Percentiles rank a stretch among this genome's conserved stretches.
Conservation (phyloP, 2,113 vertebrate species). For the Mesembrinibis cayennensis region DNA sequence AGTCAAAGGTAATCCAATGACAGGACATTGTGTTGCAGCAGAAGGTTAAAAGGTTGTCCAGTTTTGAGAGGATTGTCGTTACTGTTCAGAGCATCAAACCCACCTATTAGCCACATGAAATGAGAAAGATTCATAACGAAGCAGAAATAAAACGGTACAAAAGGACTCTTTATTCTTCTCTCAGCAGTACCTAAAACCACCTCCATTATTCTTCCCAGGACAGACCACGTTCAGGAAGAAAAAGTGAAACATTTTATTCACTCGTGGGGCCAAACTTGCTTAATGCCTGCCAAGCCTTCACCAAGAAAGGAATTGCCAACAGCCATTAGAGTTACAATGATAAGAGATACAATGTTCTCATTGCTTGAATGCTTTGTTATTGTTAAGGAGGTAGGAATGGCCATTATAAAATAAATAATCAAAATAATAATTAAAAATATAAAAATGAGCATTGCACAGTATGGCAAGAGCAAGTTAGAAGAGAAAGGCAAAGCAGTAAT, state of each 20-base stretch:
- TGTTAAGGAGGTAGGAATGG: neutral
- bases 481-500: neutral
- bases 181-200: neutral
- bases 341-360: neutral
- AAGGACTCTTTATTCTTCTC: neutral
- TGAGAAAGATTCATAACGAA: neutral
- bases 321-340: neutral
- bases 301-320: neutral
- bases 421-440: neutral
- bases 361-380: neutral
- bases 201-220: neutral
- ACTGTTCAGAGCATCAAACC: neutral
- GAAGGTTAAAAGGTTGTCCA: neutral
- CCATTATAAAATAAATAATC: neutral
- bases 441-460: neutral
- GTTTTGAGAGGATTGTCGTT: neutral
- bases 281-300: neutral
- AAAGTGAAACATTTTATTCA: neutral
- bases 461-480: neutral
- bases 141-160: neutral
- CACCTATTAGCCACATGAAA: neutral
- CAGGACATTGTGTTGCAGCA: neutral
- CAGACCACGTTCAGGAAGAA: neutral
- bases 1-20: neutral
- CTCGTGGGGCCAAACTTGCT: neutral